Evolutionary conservation across 2,113 vertebrate genomes (phyloP), one percentile per base, ranked within the genome.

Genomic region (Pteropus alecto): DNA sequence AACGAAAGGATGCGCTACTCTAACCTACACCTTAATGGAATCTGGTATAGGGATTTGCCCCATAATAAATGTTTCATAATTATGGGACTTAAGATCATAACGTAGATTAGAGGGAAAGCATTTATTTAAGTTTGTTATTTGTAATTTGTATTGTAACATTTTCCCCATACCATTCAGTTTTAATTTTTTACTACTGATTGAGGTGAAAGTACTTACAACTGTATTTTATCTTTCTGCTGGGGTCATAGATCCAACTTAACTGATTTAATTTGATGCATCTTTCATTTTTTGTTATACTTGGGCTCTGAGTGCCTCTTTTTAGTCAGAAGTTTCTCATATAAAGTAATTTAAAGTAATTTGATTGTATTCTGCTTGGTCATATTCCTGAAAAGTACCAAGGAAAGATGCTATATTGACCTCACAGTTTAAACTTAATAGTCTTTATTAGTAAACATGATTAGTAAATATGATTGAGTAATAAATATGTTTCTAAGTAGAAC

Each of bases 231-330:
- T 94, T 92, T 86, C 79, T 86, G 18, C 33, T 60, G 33, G 16
- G 16, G 24, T 93, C 77, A 41, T 94, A 48, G 11, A 61, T 92
- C 54, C 94, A 81, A 86, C 22, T 65, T 71, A 78, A 73, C 35
- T 82, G 79, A 12, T 79, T 82, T 89, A 82, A 77, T 89, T 82
- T 82, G 61, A 74, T 89, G 38, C 26, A 76, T 94, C n/a, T 90
- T 26, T 71, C 35, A 83, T 60, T 7, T 61, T 8, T 90, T 74
- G n/a, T 83, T 87, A 56, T 78, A 41, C 5, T 61, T 91, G 48
- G 58, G 26, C 56, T 87, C 7, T n/a, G 26, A 38, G 60, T 81
- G 11, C 77, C 46, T 91, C 38, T 88, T 76, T 87, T 71, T 74
- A 41, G 16, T 85, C 74, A 58, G 3, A 35, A 76, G 24, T 77